These are phyloP conservation scores for Sminthurides bifidus DNA, from an alignment of 1,140 invertebrate species.

Conservation along the genomic window DNA sequence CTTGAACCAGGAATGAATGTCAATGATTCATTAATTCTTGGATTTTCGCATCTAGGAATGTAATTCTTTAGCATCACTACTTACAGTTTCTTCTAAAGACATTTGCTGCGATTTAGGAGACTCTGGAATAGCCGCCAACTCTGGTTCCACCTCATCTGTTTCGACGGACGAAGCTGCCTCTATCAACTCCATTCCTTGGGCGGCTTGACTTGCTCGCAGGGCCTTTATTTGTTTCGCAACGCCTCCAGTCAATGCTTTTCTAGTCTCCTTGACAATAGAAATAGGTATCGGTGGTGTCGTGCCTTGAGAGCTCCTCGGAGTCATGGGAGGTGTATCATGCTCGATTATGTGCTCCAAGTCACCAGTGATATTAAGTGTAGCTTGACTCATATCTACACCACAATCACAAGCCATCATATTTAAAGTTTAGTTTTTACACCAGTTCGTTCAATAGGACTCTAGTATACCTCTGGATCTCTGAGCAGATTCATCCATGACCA, in stretches of 20 bases:
- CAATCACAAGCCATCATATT: not conserved
- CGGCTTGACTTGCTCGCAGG: not conserved
- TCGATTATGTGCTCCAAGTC: slow-evolving; percentile 31
- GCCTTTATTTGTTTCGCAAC: not conserved
- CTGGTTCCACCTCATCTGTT: slow-evolving; percentile 70
- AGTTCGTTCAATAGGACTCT: not conserved
- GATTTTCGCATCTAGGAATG: not conserved
- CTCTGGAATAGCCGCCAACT: slow-evolving; percentile 74
- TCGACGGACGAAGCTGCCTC: slow-evolving; percentile 51
- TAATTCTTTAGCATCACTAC: not conserved
- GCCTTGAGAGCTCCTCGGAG: slow-evolving; percentile 16
- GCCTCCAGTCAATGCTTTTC: slow-evolving; percentile 13
- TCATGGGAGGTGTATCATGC: slow-evolving; percentile 29
- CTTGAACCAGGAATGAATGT: slow-evolving; percentile 10
- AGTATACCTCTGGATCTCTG: slow-evolving; percentile 55
- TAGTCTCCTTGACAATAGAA: slow-evolving; percentile 2
- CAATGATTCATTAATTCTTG: not conserved
- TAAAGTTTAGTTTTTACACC: not conserved
- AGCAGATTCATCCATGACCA: slow-evolving; percentile 53
- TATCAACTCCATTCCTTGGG: slow-evolving; percentile 15
- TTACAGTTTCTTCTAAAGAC: slow-evolving; percentile 29
- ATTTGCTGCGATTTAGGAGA: slow-evolving; percentile 68
- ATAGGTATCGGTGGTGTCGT: slow-evolving; percentile 9
- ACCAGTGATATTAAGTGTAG: slow-evolving; percentile 52
- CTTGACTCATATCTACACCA: slow-evolving; percentile 55